These are phyloP conservation scores for Serilophus lunatus DNA, from an alignment of 2,113 vertebrate species.

Conservation along the genomic window DNA sequence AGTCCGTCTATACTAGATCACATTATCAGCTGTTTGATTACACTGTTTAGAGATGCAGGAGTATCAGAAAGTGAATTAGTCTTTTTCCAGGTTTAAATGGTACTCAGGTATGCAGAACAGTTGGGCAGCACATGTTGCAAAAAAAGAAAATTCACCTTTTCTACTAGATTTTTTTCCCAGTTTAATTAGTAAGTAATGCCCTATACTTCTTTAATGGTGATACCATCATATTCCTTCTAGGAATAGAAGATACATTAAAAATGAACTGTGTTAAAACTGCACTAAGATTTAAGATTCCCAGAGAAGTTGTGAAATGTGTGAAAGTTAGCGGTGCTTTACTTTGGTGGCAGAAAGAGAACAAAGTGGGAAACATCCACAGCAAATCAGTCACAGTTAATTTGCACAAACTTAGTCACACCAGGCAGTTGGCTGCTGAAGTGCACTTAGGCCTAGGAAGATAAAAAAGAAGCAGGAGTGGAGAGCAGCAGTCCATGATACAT, in stretches of 20 bases:
- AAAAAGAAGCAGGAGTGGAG: not conserved
- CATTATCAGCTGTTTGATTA: not conserved
- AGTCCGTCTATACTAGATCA: not conserved
- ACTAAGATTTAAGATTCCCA: not conserved
- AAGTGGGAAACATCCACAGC: not conserved
- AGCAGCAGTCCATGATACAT: not conserved
- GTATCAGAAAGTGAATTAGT: not conserved
- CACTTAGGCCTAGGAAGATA: not conserved
- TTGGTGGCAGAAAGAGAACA: not conserved
- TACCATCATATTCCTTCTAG: not conserved
- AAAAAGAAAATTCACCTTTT: not conserved
- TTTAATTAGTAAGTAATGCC: not conserved
- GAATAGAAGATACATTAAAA: not conserved
- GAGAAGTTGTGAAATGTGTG: not conserved
- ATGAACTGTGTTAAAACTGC: not conserved
- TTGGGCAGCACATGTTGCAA: not conserved
- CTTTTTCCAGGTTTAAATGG: not conserved
- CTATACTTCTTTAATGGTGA: not conserved
- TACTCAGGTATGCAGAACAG: not conserved
- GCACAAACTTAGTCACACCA: not conserved
- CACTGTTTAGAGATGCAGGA: not conserved
- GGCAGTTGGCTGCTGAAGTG: not conserved
- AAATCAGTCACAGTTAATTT: constrained; percentile 1
- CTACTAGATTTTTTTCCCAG: not conserved
- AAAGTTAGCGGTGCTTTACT: not conserved